Conservation (phyloP, 1,140 invertebrate genomes). For the Pseudomyrmex sp. region DNA sequence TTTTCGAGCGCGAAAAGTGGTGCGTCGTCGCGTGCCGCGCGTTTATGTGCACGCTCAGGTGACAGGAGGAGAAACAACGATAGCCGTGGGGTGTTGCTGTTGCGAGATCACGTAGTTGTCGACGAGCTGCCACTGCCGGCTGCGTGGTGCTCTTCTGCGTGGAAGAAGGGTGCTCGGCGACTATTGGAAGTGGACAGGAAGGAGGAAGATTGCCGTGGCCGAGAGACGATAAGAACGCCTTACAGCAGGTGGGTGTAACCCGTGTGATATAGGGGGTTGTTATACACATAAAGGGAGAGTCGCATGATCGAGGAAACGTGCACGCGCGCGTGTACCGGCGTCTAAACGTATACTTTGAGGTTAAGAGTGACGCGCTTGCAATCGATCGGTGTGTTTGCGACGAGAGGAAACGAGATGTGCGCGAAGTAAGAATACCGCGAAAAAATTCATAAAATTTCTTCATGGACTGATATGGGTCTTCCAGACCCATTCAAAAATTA, state of each 20-base stretch:
- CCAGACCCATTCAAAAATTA: too few relatives aligned
- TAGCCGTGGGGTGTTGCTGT: not conserved
- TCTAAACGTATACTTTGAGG: conserved; percentile 67
- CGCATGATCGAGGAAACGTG: conserved; percentile 12
- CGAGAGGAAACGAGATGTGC: not conserved
- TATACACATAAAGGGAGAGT: not conserved
- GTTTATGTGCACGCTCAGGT: conserved; percentile 71
- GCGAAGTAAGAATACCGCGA: not conserved
- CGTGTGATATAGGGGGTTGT: not conserved
- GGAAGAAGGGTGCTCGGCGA: conserved; percentile 5
- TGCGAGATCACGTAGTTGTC: not conserved
- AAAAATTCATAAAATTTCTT: not conserved
- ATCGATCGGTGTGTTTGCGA: conserved; percentile 58
- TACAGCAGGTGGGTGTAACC: conserved; percentile 74
- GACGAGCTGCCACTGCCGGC: conserved; percentile 11
- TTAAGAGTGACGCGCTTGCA: conserved; percentile 72
- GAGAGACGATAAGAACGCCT: conserved; percentile 9
- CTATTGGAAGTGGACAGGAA: not conserved
- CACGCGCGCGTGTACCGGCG: conserved; percentile 57
- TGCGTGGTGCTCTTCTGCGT: not conserved
- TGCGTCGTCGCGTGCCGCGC: conserved; percentile 1
- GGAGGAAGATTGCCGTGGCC: conserved; percentile 3
- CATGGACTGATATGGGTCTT: too few relatives aligned
- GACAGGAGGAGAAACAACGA: conserved; percentile 58
- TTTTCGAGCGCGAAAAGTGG: conserved; percentile 43